Percentiles rank a stretch among this genome's conserved stretches.
Conservation (phyloP, 2,113 vertebrate genomes). For the Gallinago paraguaiae region DNA sequence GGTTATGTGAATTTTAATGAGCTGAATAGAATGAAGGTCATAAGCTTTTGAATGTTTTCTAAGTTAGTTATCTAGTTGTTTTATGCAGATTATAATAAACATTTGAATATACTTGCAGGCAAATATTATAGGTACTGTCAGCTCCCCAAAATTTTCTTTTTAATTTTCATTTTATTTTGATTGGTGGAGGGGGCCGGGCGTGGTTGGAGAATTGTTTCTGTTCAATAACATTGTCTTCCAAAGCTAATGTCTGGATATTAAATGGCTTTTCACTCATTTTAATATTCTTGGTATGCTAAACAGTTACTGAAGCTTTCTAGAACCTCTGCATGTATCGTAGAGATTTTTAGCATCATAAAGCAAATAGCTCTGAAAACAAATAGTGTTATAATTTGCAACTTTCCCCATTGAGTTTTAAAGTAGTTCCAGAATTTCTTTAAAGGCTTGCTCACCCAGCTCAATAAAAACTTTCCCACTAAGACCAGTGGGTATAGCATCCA, state of each 20-base stretch:
- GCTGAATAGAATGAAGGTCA: not conserved
- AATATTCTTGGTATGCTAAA: not conserved
- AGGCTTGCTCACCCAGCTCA: not conserved
- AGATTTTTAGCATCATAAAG: not conserved
- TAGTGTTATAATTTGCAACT: not conserved
- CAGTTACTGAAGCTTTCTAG: not conserved
- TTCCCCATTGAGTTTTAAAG: not conserved
- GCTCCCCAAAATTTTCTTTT: not conserved
- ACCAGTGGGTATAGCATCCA: not conserved
- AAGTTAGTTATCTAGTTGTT: not conserved
- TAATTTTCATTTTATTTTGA: not conserved
- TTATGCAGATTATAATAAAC: not conserved
- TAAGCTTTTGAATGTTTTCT: not conserved
- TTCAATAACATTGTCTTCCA: not conserved
- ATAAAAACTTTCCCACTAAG: not conserved
- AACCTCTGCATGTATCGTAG: not conserved
- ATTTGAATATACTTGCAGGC: not conserved
- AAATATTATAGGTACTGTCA: not conserved
- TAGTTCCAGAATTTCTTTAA: not conserved
- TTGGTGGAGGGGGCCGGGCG: not conserved
- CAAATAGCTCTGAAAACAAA: not conserved
- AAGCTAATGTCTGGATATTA: not conserved
- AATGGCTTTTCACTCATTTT: not conserved
- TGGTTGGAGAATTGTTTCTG: not conserved
- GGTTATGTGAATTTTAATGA: constrained; percentile 11